Evolutionary conservation across 2,797 vertebrate genomes (phyloP).

Genomic region (Oreochromis mossambicus): DNA sequence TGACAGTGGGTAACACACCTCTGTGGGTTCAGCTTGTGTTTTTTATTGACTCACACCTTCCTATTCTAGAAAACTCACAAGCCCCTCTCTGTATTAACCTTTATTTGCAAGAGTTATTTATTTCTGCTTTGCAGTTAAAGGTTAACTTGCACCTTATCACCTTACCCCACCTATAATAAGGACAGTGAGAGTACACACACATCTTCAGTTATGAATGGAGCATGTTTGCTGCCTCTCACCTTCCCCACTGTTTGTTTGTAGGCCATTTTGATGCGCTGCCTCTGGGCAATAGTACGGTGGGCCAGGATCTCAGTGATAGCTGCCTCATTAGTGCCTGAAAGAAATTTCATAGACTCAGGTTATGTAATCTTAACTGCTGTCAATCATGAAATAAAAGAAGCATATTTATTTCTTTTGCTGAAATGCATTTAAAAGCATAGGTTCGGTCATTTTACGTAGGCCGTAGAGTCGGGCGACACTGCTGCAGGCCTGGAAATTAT

Average conservation of each 20-base stretch:
- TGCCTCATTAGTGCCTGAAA: conserved; percentile 89
- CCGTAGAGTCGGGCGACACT: background rate
- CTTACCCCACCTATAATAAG: background rate
- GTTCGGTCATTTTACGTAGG: background rate
- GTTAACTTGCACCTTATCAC: conserved; percentile 43
- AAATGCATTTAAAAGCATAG: background rate
- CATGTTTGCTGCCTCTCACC: conserved; percentile 72
- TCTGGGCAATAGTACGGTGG: conserved; percentile 83
- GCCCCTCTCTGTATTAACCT: background rate
- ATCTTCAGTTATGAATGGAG: background rate
- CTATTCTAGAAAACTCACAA: background rate
- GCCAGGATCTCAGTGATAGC: conserved; percentile 78
- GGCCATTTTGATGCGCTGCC: conserved; percentile 87
- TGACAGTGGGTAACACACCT: background rate
- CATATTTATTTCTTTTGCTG: background rate
- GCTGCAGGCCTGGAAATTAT: background rate
- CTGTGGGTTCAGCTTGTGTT: background rate
- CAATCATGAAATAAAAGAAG: background rate
- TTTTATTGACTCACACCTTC: background rate
- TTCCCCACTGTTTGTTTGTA: conserved; percentile 88
- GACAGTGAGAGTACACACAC: background rate
- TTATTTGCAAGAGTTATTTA: background rate
- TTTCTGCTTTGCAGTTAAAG: conserved; percentile 48
- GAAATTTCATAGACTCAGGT: background rate
- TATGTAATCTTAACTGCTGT: background rate